Evolutionary conservation across 64 coral and sea anemone genomes (phyloP), one percentile per base, ranked within the genome.

Genomic region (Actinia tenebrosa): DNA sequence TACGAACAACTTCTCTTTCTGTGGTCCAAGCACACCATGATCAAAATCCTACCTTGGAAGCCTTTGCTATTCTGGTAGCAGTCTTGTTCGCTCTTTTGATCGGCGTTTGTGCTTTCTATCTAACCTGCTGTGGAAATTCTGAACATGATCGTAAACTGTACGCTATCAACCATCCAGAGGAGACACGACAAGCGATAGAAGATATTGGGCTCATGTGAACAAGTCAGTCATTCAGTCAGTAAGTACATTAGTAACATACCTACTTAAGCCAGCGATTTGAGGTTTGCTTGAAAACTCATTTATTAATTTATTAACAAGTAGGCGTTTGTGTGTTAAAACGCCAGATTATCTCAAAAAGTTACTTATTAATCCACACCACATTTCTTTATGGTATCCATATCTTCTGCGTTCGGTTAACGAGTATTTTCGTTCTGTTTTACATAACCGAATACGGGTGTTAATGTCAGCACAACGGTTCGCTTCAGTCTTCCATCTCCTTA

Each of bases 161-260:
- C 42, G 83, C 83, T 22, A 85, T 85, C 25, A 85, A 85, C 56
- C 83, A 85, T 1, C 83, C 83, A 45, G 83, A 85, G 26, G 83
- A 85, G 16, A 43, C 17, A 19, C 13, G n/a, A 43, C 20, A 27
- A 18, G 60, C 83, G 6, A 85, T 85, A 13, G 56, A 55, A 19
- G 83, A 85, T 7, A 25, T 85, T 2, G 83, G 83, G 9, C 83
- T 85, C 2, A 85, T 85, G 83, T 85, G 25, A 75, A 46, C 0
- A 1, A 37, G 30, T 37, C 30, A 37, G 30, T 37, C 30, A 37
- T 37, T 37, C 30, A 23, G 4, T 23, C 4, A 23, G 19, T 66
- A 66, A 23, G 63, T 66, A 66, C 56, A 58, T 8, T 8, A 50
- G 1, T 50, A 50, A 4, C 47, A 50, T 50, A 8, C 30, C 30